These are phyloP conservation scores for Anthoscopus minutus DNA, from an alignment of 2,113 vertebrate species.

Conservation along the genomic window DNA sequence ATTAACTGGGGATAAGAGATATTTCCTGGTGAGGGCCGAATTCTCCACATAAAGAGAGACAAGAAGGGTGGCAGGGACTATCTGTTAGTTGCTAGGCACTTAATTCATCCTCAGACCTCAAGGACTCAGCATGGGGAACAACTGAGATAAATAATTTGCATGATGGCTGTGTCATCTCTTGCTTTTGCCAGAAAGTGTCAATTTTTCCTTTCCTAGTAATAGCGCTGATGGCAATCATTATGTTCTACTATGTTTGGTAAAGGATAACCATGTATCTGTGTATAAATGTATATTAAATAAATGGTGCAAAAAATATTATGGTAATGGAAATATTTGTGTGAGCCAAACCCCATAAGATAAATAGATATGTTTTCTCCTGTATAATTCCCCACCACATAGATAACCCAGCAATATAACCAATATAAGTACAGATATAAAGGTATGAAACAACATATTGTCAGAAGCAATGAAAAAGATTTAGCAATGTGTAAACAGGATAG, in stretches of 20 bases:
- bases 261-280: neutral
- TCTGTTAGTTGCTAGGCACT: slow-evolving; percentile 34
- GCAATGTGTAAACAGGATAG: slow-evolving; percentile 39
- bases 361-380: neutral
- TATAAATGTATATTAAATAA: neutral
- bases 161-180: slow-evolving; percentile 1
- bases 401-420: slow-evolving; percentile 1
- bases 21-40: neutral
- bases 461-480: slow-evolving; percentile 53
- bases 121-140: slow-evolving; percentile 20
- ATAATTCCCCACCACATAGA: slow-evolving; percentile 30
- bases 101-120: slow-evolving; percentile 19
- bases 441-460: slow-evolving; percentile 53
- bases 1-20: neutral
- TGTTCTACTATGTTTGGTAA: neutral
- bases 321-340: neutral
- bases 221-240: neutral
- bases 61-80: neutral
- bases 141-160: slow-evolving; percentile 1
- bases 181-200: neutral
- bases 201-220: neutral
- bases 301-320: neutral
- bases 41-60: neutral
- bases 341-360: slow-evolving; percentile 5
- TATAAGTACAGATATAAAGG: slow-evolving; percentile 41